Evolutionary conservation across 2,113 vertebrate genomes (phyloP), one percentile per base, ranked within the genome.

Genomic region (Nymphicus hollandicus): DNA sequence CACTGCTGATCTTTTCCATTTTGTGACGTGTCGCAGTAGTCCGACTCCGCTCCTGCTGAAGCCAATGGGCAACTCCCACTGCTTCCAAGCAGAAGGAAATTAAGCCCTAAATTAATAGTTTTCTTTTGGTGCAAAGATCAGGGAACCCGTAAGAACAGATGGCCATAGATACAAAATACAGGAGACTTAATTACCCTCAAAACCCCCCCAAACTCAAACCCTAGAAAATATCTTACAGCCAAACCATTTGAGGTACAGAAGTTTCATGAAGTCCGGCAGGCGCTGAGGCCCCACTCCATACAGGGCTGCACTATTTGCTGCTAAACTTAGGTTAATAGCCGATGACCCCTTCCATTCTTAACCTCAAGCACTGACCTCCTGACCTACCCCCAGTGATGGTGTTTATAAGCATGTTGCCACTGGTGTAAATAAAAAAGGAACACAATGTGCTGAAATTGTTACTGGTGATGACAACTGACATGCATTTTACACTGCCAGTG

Each of bases 401-500:
- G 96, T 97, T 98, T 98, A 98, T 96, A 97, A 97, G 96, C 98
- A 92, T 92, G 95, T 94, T 98, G 97, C 98, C 97, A 97, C 95
- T 63, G 97, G 97, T 97, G 97, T 97, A 98, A 98, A 98, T 98
- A 98, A 98, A 98, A 97, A 98, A 97, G 94, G 97, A 97, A 93
- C 94, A 96, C 94, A 97, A 96, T 23, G 97, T 97, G 96, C 94
- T 98, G 98, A 98, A 98, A 98, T 96, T 97, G 97, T 98, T 98
- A 98, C 96, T 97, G 97, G 97, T 97, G 97, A 98, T 97, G 97
- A 97, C 95, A 97, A 98, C 96, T 90, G 97, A 97, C 97, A 98
- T 64, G 39, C 91, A 97, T 96, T 97, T 97, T 95, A 97, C 96
- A 90, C 86, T 72, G 94, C 97, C 97, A 97, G 82, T 89, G 96